Conservation (phyloP, 2,797 vertebrate genomes). For the Cuniculus paca region DNA sequence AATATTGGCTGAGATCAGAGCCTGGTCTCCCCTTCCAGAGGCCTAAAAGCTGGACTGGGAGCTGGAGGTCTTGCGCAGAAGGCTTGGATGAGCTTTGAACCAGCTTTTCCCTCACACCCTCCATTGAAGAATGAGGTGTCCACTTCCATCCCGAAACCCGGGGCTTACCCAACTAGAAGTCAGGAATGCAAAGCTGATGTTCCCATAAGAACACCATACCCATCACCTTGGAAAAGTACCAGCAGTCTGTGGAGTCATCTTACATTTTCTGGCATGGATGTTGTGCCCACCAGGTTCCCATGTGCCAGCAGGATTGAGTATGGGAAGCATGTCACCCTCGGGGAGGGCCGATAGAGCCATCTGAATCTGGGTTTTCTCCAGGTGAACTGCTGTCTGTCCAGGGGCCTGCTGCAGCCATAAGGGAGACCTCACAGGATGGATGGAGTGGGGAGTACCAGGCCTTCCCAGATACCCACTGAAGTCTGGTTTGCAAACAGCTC, state of each 20-base stretch:
- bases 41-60: background rate
- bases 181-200: background rate
- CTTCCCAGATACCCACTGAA: background rate
- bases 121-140: background rate
- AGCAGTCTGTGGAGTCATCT: background rate
- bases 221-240: background rate
- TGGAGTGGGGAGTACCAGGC: background rate
- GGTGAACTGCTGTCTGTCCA: accelerated
- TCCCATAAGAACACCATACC: background rate
- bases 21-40: background rate
- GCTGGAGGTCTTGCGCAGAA: background rate
- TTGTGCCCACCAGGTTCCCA: background rate
- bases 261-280: background rate
- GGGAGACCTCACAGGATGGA: background rate
- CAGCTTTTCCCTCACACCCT: background rate
- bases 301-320: background rate
- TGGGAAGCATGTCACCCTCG: background rate
- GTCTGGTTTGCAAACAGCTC: background rate
- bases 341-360: background rate
- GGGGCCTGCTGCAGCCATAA: background rate
- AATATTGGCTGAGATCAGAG: background rate
- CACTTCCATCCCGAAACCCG: background rate
- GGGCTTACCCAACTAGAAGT: background rate
- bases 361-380: background rate
- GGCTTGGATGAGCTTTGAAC: background rate